Conservation (phyloP, 2,888 invertebrate species). For the Conops quadrifasciatus region DNA sequence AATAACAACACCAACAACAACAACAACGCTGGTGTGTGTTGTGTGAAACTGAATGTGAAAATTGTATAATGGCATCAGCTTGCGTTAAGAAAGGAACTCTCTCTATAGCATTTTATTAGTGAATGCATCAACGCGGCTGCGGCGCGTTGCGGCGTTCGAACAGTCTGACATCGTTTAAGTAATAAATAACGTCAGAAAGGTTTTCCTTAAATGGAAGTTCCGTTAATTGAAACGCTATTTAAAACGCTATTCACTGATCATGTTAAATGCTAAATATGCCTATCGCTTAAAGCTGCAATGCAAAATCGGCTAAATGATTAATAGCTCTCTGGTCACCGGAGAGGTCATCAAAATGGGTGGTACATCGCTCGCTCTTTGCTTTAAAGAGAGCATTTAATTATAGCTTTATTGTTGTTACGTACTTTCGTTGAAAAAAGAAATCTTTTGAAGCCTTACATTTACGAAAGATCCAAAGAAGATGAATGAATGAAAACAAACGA, state of each 20-base stretch:
- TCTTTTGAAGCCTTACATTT: no score
- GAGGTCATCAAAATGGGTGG: no score
- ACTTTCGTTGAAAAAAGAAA: no score
- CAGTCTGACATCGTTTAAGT: neutral
- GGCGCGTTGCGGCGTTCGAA: no score
- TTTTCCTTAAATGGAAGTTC: neutral
- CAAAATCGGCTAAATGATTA: constrained; percentile 16
- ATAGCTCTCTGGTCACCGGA: neutral
- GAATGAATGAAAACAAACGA: no score
- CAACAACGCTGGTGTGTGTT: neutral
- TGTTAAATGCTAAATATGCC: neutral
- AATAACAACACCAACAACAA: neutral
- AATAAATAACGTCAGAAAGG: constrained; percentile 6
- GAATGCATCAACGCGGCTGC: no score
- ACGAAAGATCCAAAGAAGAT: no score
- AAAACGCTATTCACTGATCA: constrained; percentile 2
- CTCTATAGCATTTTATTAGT: no score
- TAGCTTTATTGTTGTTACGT: no score
- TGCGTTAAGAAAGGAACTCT: neutral
- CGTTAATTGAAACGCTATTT: constrained; percentile 25
- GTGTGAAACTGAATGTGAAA: constrained; percentile 5
- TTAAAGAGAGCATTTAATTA: no score
- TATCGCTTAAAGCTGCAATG: neutral
- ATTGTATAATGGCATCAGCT: neutral
- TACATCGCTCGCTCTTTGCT: no score